phyloP scores from a whole-genome alignment of 2,797 vertebrate species.

The Tamandua tetradactyla region DNA sequence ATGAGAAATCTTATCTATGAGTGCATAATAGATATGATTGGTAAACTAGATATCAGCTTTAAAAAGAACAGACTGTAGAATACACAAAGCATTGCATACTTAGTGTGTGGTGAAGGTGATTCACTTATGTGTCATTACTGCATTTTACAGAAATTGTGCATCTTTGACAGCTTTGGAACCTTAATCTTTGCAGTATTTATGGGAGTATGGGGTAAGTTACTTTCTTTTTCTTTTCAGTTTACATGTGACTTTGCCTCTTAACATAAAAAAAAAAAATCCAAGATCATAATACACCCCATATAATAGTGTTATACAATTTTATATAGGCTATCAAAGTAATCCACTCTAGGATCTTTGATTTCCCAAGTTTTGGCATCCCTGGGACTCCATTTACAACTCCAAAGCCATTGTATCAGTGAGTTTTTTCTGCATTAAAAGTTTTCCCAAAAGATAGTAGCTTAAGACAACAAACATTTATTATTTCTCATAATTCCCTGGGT shows the following conservation, averaged over 20 bases:
- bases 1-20: not conserved
- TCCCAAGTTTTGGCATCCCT: not conserved
- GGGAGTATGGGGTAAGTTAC: conserved; percentile 94
- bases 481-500: not conserved
- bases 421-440: not conserved
- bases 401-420: not conserved
- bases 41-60: not conserved
- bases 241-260: conserved; percentile 58
- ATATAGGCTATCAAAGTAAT: not conserved
- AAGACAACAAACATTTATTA: not conserved
- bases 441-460: not conserved
- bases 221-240: conserved; percentile 28
- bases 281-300: not conserved
- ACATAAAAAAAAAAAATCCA: conserved; percentile 62
- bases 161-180: conserved; percentile 97
- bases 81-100: not conserved
- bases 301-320: not conserved
- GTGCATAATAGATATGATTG: not conserved
- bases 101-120: not conserved
- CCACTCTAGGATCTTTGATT: not conserved
- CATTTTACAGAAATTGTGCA: conserved; percentile 92
- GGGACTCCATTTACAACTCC: not conserved
- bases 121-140: not conserved
- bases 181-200: conserved; percentile 97
- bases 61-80: not conserved